A percentile compares a stretch with the other conserved stretches of the same genome.
phyloP scores from a whole-genome alignment of 2,113 vertebrate species.

The Colinus virginianus region DNA sequence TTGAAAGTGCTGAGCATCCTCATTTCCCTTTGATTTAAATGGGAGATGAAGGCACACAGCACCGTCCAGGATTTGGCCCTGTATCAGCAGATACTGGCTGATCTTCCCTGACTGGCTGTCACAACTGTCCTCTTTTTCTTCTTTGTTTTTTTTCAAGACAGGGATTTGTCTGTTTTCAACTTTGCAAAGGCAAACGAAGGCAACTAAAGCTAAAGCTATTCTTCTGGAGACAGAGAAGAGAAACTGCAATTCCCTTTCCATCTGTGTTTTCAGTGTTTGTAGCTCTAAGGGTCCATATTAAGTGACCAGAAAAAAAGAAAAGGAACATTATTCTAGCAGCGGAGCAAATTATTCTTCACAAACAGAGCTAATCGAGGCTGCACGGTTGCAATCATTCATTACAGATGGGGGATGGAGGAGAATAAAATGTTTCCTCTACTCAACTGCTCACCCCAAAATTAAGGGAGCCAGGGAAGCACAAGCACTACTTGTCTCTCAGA shows the following conservation, averaged over 20 bases:
- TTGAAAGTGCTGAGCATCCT: not conserved
- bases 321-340: constrained; percentile 5
- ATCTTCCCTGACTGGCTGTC: not conserved
- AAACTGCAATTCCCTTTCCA: not conserved
- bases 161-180: not conserved
- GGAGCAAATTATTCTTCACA: constrained; percentile 42
- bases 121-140: not conserved
- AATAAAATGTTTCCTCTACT: constrained; percentile 6
- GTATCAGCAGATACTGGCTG: not conserved
- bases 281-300: not conserved
- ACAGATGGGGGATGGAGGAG: not conserved
- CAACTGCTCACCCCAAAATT: not conserved
- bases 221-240: constrained; percentile 1
- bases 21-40: not conserved
- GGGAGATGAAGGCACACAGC: not conserved
- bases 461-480: not conserved
- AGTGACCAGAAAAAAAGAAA: not conserved
- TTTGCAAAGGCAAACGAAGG: constrained; percentile 19
- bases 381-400: constrained; percentile 9
- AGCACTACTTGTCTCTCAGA: not conserved
- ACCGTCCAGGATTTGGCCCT: not conserved
- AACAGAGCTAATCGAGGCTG: constrained; percentile 39
- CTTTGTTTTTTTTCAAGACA: not conserved
- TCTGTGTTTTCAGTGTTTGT: not conserved
- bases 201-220: constrained; percentile 19